Conservation (phyloP, 2,113 vertebrate genomes). For the Cairina moschata region DNA sequence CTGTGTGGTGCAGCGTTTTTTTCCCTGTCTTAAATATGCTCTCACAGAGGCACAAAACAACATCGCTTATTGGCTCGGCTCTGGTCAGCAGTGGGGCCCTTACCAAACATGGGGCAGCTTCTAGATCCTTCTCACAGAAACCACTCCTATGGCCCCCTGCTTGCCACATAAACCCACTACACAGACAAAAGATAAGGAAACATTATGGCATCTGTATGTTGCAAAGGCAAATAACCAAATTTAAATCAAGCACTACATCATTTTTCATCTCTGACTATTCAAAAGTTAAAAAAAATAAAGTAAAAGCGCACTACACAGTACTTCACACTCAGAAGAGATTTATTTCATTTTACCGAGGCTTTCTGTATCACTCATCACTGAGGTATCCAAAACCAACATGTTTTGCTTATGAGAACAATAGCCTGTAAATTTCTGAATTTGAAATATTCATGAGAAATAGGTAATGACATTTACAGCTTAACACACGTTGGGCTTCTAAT, state of each 20-base stretch:
- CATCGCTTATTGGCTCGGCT: too few relatives aligned
- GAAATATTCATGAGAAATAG: constrained; percentile 58
- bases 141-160: too few relatives aligned
- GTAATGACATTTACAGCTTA: constrained; percentile 45
- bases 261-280: not conserved
- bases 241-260: not conserved
- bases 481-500: not conserved
- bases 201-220: constrained; percentile 15
- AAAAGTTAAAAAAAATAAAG: not conserved
- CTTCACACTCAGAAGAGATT: not conserved
- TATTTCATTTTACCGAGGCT: not conserved
- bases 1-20: too few relatives aligned
- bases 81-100: too few relatives aligned
- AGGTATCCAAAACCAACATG: constrained; percentile 25
- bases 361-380: not conserved
- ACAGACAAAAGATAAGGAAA: constrained; percentile 37
- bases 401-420: constrained; percentile 55
- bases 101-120: too few relatives aligned
- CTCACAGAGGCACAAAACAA: too few relatives aligned
- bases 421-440: constrained; percentile 36
- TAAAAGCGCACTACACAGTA: not conserved
- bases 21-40: too few relatives aligned
- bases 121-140: too few relatives aligned
- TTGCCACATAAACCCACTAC: too few relatives aligned
- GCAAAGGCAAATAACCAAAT: constrained; percentile 5